Percentiles rank a stretch among this genome's conserved stretches.
Evolutionary conservation across 2,797 vertebrate genomes (phyloP).

Genomic region (Megaceryle alcyon): DNA sequence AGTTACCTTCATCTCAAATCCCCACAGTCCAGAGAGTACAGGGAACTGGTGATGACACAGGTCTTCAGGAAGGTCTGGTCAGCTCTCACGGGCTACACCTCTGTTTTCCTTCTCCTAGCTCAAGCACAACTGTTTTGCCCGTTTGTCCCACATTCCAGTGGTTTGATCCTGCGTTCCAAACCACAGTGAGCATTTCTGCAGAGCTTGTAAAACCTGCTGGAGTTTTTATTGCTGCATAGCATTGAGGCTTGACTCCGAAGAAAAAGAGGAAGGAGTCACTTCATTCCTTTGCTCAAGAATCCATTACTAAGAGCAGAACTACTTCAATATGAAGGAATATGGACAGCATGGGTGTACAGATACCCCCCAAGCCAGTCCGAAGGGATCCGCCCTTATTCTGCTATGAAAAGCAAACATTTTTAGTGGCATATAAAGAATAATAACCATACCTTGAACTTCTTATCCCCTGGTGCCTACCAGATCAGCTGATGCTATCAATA

Average conservation of each 20-base stretch:
- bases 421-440: background rate
- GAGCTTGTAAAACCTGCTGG: conserved; percentile 29
- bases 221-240: background rate
- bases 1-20: background rate
- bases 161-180: background rate
- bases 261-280: background rate
- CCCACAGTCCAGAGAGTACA: fast-evolving
- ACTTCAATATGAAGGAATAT: background rate
- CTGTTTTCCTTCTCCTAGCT: background rate
- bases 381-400: background rate
- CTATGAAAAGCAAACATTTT: background rate
- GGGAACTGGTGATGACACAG: fast-evolving
- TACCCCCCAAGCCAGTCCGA: fast-evolving
- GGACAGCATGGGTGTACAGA: background rate
- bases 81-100: background rate
- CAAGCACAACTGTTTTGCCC: background rate
- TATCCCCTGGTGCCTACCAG: background rate
- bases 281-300: background rate
- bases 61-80: fast-evolving
- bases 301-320: background rate
- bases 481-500: background rate
- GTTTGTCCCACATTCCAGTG: background rate
- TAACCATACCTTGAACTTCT: background rate
- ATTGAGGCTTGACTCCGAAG: background rate
- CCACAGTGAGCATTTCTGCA: background rate